Percentiles rank a stretch among this genome's conserved stretches.
Conservation (phyloP, 2,888 invertebrate species). For the Platycheirus albimanus region DNA sequence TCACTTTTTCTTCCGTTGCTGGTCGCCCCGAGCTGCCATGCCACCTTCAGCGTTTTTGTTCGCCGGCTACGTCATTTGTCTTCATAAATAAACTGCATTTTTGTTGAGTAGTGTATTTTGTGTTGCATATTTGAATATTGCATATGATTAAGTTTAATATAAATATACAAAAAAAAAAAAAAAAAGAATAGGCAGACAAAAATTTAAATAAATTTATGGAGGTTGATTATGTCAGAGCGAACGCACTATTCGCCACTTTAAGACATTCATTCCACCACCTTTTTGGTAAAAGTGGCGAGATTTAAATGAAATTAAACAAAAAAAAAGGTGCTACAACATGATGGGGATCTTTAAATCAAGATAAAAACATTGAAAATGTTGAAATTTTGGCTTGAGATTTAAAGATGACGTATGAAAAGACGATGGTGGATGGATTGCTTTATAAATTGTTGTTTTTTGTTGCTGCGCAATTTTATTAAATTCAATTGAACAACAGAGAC, state of each 20-base stretch:
- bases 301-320: no score
- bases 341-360: no score
- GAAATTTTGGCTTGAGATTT: no score
- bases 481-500: no score
- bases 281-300: no score
- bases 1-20: constrained; percentile 16
- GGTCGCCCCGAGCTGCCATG: no score
- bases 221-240: constrained; percentile 35
- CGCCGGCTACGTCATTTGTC: constrained; percentile 30
- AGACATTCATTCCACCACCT: no score
- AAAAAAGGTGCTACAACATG: background rate
- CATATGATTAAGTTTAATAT: constrained; percentile 10
- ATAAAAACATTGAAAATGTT: no score
- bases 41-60: background rate
- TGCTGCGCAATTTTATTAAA: no score
- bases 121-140: constrained; percentile 48
- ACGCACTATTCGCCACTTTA: constrained; percentile 19
- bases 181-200: background rate
- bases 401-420: no score
- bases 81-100: constrained; percentile 36
- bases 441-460: no score
- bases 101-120: constrained; percentile 1
- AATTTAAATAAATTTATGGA: constrained; percentile 52
- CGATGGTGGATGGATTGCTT: no score
- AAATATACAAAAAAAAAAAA: background rate